These are phyloP conservation scores for Ecliptopera silaceata DNA, from an alignment of 2,888 invertebrate species.

Conservation along the genomic window DNA sequence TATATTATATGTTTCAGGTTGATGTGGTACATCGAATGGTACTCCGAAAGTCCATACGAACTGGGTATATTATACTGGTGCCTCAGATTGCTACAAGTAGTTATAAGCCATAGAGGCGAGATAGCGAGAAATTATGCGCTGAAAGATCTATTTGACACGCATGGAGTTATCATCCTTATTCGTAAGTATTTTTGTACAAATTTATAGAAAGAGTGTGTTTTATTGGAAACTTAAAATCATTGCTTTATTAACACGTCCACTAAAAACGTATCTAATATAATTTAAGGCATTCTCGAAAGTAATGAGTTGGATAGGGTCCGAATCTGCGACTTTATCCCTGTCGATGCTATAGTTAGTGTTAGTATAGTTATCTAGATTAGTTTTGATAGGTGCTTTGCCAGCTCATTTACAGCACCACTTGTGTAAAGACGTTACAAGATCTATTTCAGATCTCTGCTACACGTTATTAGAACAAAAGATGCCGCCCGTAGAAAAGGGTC, in stretches of 20 bases:
- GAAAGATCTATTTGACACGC: conserved; percentile 57
- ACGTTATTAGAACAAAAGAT: conserved; percentile 54
- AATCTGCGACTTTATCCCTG: too few relatives aligned
- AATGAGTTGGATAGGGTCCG: too few relatives aligned
- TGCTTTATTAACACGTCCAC: too few relatives aligned
- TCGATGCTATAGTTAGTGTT: too few relatives aligned
- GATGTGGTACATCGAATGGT: conserved; percentile 78
- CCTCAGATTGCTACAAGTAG: conserved; percentile 56
- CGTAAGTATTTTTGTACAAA: conserved; percentile 47
- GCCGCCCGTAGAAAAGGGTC: conserved; percentile 64
- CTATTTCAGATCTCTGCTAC: conserved; percentile 58
- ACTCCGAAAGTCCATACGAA: conserved; percentile 65
- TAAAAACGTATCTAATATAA: too few relatives aligned
- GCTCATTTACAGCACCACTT: too few relatives aligned
- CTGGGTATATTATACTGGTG: conserved; percentile 67
- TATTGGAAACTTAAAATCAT: too few relatives aligned
- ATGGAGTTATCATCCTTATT: conserved; percentile 67
- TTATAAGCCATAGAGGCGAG: conserved; percentile 35
- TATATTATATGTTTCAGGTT: conserved; percentile 46
- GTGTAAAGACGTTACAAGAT: too few relatives aligned
- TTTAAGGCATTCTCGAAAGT: too few relatives aligned
- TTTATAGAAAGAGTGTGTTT: too few relatives aligned
- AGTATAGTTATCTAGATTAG: too few relatives aligned
- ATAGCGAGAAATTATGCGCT: conserved; percentile 37
- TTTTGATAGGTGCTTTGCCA: too few relatives aligned